Evolutionary conservation across 2,113 vertebrate species (phyloP), one percentile per base, ranked within the genome.

Genomic region (Theropithecus gelada): DNA sequence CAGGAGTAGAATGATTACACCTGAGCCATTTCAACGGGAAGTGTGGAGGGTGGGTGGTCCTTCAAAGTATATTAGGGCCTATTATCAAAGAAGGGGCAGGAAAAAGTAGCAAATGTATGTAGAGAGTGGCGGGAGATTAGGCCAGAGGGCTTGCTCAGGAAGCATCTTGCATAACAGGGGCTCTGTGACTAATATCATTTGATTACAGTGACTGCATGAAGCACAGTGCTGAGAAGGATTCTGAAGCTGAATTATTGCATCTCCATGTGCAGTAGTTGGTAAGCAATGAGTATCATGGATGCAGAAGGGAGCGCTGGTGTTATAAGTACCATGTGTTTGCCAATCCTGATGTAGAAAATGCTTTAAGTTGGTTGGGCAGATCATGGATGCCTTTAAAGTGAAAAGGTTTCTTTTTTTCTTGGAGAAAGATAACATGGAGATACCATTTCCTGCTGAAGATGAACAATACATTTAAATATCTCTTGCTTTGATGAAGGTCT

Each of bases 401-500:
- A 55, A 14, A 43, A 50, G 13, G 12, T 0, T 50, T 61, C 6
- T 1, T 38, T 22, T 57, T n/a, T 23, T 10, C 3, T 90, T 59
- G 52, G 40, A 57, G 72, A 93, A 93, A 61, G 14, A 52, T 43
- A 48, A 20, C 14, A 40, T 43, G 8, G 52, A 84, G 72, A 78
- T n/a, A 13, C 1, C 11, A 59, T 91, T 84, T 92, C 48, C 7
- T 66, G 64, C n/a, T 85, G 61, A 68, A 95, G 59, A 70, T 72
- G 64, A 96, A 14, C 59, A 43, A 50, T 52, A 27, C n/a, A 61
- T 40, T 96, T 23, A 96, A 82, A 22, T 7, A 61, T 52, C n/a
- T 73, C 68, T 96, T 93, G 70, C 84, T 96, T 59, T 68, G 82
- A 93, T 89, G 78, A 84, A 93, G 92, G 22, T 95, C 79, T 40